Percentiles rank a stretch among this genome's conserved stretches.
phyloP scores from a whole-genome alignment of 2,113 vertebrate genomes.

The Polypterus senegalus region DNA sequence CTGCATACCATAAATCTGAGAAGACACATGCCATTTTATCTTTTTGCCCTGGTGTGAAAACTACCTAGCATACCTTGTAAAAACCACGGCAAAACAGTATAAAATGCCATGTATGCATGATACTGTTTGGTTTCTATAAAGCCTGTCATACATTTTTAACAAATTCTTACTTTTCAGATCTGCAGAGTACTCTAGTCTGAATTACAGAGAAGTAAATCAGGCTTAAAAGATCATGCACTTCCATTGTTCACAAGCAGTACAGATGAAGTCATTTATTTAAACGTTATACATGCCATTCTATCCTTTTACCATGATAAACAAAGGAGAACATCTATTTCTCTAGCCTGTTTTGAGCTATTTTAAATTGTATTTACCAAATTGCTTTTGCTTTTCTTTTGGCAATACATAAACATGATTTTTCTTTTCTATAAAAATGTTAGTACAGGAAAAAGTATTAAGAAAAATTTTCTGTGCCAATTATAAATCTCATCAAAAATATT shows the following conservation, averaged over 20 bases:
- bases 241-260: slow-evolving; percentile 47
- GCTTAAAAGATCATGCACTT: slow-evolving; percentile 63
- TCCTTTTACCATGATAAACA: slow-evolving; percentile 49
- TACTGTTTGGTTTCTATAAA: not conserved
- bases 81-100: slow-evolving; percentile 2
- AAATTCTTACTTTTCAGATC: slow-evolving; percentile 26
- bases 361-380: too few relatives aligned
- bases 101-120: slow-evolving; percentile 21
- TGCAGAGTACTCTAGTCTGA: slow-evolving; percentile 53
- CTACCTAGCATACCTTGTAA: not conserved
- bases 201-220: slow-evolving; percentile 38
- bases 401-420: too few relatives aligned
- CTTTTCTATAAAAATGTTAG: too few relatives aligned
- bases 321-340: too few relatives aligned
- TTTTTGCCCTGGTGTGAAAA: slow-evolving; percentile 1
- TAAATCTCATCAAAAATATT: too few relatives aligned
- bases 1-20: slow-evolving; percentile 3
- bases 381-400: too few relatives aligned
- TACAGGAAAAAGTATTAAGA: too few relatives aligned
- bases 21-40: slow-evolving; percentile 19
- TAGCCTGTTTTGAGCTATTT: too few relatives aligned
- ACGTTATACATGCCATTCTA: slow-evolving; percentile 65
- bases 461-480: too few relatives aligned
- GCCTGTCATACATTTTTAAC: slow-evolving; percentile 22
- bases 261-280: slow-evolving; percentile 24